Conservation (phyloP, 2,888 invertebrate genomes). For the Agonopterix heracliana region DNA sequence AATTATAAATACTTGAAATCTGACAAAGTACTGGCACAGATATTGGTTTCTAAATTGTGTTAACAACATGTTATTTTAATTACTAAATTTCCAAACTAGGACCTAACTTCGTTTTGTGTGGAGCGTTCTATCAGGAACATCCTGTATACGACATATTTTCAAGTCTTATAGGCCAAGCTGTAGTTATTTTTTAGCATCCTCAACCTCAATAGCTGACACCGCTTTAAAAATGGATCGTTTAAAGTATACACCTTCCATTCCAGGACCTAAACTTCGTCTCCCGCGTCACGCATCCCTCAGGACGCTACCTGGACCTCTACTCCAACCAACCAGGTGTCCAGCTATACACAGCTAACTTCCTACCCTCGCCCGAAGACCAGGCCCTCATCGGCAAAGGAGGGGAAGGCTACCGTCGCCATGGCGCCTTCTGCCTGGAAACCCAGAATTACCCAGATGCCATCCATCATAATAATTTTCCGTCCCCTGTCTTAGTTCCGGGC, state of each 20-base stretch:
- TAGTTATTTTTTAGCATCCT: too few species aligned
- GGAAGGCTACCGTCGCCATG: conserved; percentile 80
- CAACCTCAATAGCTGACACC: too few species aligned
- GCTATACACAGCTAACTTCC: conserved; percentile 87
- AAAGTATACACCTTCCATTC: not conserved
- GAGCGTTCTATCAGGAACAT: too few species aligned
- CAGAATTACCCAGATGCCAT: conserved; percentile 94
- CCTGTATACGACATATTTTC: too few species aligned
- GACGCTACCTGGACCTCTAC: conserved; percentile 85
- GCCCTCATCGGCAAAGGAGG: conserved; percentile 53
- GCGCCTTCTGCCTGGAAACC: conserved; percentile 92
- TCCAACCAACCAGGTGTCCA: conserved; percentile 94
- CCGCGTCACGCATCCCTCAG: conserved; percentile 79
- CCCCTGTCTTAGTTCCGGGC: conserved; percentile 80
- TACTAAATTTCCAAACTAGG: too few species aligned
- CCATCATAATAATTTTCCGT: conserved; percentile 86
- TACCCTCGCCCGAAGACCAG: conserved; percentile 73
- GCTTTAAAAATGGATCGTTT: too few species aligned
- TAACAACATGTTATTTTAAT: too few species aligned
- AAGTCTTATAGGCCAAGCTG: too few species aligned
- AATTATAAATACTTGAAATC: too few species aligned
- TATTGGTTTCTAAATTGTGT: too few species aligned
- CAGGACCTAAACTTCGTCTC: conserved; percentile 50
- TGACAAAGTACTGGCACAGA: too few species aligned
- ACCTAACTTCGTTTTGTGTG: too few species aligned